These are phyloP conservation scores for Campopleginae sp. DNA, from an alignment of 2,888 invertebrate genomes.

Conservation along the genomic window DNA sequence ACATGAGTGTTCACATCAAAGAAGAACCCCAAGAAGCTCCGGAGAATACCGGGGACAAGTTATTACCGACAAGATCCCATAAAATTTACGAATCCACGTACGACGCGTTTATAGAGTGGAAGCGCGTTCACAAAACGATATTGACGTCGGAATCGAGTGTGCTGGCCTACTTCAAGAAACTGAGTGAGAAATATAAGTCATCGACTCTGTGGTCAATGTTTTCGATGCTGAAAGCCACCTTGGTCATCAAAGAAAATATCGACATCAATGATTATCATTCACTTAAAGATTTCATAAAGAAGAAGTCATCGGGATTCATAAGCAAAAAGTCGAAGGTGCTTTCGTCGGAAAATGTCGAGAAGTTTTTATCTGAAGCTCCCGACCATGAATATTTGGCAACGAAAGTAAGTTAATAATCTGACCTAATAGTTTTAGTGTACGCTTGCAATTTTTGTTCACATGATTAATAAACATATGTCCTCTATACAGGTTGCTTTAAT, in stretches of 20 bases:
- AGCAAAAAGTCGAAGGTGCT: too few relatives aligned
- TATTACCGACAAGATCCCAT: slow-evolving; percentile 13
- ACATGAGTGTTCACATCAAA: slow-evolving; percentile 17
- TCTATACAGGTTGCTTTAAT: too few relatives aligned
- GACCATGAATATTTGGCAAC: slow-evolving; percentile 33
- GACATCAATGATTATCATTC: too few relatives aligned
- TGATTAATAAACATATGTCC: slow-evolving; percentile 1
- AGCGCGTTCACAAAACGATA: slow-evolving; percentile 17
- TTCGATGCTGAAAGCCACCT: too few relatives aligned
- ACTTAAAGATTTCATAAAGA: too few relatives aligned
- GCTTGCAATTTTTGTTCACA: slow-evolving; percentile 20
- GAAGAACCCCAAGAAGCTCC: background rate
- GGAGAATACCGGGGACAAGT: background rate
- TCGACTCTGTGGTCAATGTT: too few relatives aligned
- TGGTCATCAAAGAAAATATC: too few relatives aligned
- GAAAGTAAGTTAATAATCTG: slow-evolving; percentile 18
- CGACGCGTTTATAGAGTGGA: slow-evolving; percentile 37
- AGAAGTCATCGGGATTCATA: too few relatives aligned
- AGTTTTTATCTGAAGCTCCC: slow-evolving; percentile 41
- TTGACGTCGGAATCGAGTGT: slow-evolving; percentile 26
- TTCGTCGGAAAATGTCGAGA: slow-evolving; percentile 11
- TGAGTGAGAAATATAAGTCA: slow-evolving; percentile 34
- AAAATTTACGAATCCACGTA: slow-evolving; percentile 30
- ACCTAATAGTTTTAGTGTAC: background rate
- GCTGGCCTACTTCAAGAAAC: slow-evolving; percentile 53